Conservation (phyloP, 2,888 invertebrate genomes). For the Cryptus viduatorius region DNA sequence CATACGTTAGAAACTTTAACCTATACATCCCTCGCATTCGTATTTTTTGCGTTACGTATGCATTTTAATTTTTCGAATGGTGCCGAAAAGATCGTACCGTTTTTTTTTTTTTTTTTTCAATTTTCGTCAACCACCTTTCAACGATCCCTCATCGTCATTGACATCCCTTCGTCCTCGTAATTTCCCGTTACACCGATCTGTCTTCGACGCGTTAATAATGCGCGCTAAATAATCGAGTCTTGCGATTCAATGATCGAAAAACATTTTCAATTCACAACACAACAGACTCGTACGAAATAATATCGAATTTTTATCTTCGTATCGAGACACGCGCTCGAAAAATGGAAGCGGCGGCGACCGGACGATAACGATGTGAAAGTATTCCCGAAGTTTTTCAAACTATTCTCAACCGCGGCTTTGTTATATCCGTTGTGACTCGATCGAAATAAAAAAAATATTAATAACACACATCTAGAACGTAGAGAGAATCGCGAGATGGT, state of each 20-base stretch:
- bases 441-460: not conserved
- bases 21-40: not conserved
- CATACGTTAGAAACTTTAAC: not conserved
- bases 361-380: conserved; percentile 14
- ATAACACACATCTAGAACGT: not conserved
- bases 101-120: not conserved
- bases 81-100: not conserved
- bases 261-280: conserved; percentile 10
- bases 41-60: not conserved
- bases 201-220: conserved; percentile 22
- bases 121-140: not conserved
- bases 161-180: not conserved
- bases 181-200: conserved; percentile 36
- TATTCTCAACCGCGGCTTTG: not conserved
- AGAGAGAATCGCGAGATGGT: conserved; percentile 7
- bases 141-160: conserved; percentile 3
- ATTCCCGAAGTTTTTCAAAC: conserved; percentile 11
- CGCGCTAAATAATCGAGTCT: conserved; percentile 13
- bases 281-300: conserved; percentile 1
- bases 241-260: conserved; percentile 25
- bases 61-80: not conserved
- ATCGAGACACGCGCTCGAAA: conserved; percentile 3
- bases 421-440: not conserved
- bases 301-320: conserved; percentile 8
- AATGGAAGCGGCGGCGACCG: not conserved